A percentile compares a stretch with the other conserved stretches of the same genome.
Conservation (phyloP, 2,888 invertebrate genomes). For the Keiferia lycopersicella region DNA sequence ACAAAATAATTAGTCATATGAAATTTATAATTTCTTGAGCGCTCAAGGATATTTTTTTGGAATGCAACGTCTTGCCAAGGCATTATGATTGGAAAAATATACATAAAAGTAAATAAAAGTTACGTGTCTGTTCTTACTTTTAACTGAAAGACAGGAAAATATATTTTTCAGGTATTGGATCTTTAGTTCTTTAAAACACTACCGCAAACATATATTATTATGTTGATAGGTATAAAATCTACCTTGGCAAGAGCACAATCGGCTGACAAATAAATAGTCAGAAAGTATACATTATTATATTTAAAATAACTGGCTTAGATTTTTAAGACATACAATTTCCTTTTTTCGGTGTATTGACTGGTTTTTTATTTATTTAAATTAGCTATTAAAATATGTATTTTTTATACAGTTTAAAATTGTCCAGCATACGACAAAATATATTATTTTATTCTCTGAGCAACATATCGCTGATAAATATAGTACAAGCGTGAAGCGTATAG, state of each 20-base stretch:
- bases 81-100: background rate
- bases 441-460: background rate
- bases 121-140: too few relatives aligned
- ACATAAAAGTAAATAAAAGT: too few relatives aligned
- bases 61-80: background rate
- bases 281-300: background rate
- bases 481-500: too few relatives aligned
- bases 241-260: background rate
- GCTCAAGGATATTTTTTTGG: background rate
- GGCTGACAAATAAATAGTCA: background rate
- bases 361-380: conserved; percentile 38
- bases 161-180: too few relatives aligned
- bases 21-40: background rate
- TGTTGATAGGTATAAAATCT: background rate
- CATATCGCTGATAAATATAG: background rate
- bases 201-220: too few relatives aligned
- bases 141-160: too few relatives aligned
- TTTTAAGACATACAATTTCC: conserved; percentile 4
- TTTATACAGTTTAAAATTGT: conserved; percentile 20
- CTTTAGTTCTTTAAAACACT: too few relatives aligned
- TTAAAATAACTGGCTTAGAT: background rate
- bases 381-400: conserved; percentile 39
- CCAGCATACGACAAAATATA: background rate
- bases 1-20: too few relatives aligned
- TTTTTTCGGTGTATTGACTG: conserved; percentile 35